Percentiles rank a stretch among this genome's conserved stretches.
phyloP scores from a whole-genome alignment of 2,113 vertebrate species.

The Lichenostomus cassidix region DNA sequence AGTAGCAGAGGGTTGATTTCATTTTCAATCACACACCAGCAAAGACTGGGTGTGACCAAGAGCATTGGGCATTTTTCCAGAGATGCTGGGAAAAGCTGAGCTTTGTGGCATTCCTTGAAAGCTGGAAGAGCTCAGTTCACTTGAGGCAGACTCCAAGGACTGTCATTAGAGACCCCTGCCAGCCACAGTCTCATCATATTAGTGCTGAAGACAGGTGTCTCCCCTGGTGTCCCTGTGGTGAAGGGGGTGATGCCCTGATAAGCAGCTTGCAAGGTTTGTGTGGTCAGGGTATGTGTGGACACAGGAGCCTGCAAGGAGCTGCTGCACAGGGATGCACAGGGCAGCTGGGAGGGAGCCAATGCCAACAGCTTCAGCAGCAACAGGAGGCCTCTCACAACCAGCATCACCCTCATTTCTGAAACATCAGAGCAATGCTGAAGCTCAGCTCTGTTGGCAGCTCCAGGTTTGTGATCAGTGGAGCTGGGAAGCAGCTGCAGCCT shows the following conservation, averaged over 20 bases:
- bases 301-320: background rate
- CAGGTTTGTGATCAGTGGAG: background rate
- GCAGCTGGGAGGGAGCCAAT: background rate
- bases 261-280: background rate
- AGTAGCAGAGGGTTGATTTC: background rate
- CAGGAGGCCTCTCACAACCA: background rate
- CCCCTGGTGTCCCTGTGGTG: background rate
- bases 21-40: background rate
- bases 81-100: background rate
- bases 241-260: background rate
- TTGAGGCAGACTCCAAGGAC: background rate
- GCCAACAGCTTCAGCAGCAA: background rate
- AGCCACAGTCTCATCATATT: background rate
- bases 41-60: background rate
- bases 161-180: background rate
- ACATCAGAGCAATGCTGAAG: fast-evolving
- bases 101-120: background rate
- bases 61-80: background rate
- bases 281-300: fast-evolving
- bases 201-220: background rate
- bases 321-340: background rate
- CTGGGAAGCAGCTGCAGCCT: background rate
- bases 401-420: background rate
- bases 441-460: fast-evolving
- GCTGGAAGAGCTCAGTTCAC: background rate